Evolutionary conservation across 1,140 invertebrate genomes (phyloP), one percentile per base, ranked within the genome.

Genomic region (Maniola jurtina): DNA sequence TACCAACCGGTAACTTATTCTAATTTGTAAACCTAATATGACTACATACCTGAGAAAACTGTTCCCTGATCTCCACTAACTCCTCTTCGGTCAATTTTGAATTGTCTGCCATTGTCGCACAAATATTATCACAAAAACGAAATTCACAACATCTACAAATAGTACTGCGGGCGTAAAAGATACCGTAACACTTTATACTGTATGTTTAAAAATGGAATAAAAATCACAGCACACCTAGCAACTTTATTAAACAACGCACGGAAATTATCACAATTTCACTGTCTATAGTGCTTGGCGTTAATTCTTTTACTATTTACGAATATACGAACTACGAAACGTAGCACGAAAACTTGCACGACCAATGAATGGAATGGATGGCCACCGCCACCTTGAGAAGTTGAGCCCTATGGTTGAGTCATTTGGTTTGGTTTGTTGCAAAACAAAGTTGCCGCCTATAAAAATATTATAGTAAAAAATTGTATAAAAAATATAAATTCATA

Each of bases 41-140:
- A 69, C 36, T 57, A 75, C 66, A 66, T 83, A 92, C 91, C 89
- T 91, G 89, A 62, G 85, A 70, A 73, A 92, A 92, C 63, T 91
- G 87, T 76, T 92, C 91, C 70, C 77, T 80, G 78, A 92, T 92
- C 73, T 92, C 91, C 36, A 78, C 59, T 59, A 80, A 79, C 75
- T 92, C 91, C 63, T 92, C 91, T 35, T 90, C 88, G 52, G 91
- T 92, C 76, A 92, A 83, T 84, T 88, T 90, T 64, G 86, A 80
- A 85, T 89, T 86, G 77, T 91, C 89, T 83, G 91, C 85, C 88
- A 90, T 90, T 71, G 77, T 86, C 78, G 77, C 76, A 72, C 71
- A 82, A 63, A 72, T 81, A 77, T 76, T 81, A 80, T 80, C 83
- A 90, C 82, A 84, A 86, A 81, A 86, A 84, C 73, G 80, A 82